A percentile compares a stretch with the other conserved stretches of the same genome.
These are phyloP conservation scores for Tenebrosternarchus preto DNA, from an alignment of 2,113 vertebrate species.

Conservation along the genomic window DNA sequence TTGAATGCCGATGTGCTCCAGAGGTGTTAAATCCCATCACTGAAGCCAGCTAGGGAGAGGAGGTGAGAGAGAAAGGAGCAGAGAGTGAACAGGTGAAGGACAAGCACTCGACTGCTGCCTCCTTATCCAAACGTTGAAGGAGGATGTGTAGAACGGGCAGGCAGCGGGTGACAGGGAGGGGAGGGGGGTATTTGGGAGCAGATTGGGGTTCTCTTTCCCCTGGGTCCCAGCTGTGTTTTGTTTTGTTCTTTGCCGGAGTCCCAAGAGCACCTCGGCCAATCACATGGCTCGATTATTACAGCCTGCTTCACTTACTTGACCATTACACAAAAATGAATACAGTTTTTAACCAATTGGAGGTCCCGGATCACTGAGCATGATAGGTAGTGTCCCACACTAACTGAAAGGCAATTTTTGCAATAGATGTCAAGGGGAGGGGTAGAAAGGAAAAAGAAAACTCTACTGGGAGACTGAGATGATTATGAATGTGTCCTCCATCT, in stretches of 20 bases:
- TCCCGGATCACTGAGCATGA: slow-evolving; percentile 57
- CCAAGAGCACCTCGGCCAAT: slow-evolving; percentile 59
- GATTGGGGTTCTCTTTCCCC: slow-evolving; percentile 55
- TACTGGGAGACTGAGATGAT: neutral
- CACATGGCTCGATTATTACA: slow-evolving; percentile 66
- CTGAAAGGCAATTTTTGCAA: slow-evolving; percentile 49
- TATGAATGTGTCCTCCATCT: neutral
- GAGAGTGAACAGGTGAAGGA: neutral
- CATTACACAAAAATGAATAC: slow-evolving; percentile 65
- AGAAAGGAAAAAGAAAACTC: slow-evolving; percentile 29
- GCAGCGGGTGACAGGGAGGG: no score
- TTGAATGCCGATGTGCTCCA: slow-evolving; percentile 56
- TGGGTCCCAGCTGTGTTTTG: slow-evolving; percentile 57
- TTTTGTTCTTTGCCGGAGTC: slow-evolving; percentile 39
- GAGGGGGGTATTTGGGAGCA: slow-evolving; percentile 52
- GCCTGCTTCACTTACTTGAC: slow-evolving; percentile 58
- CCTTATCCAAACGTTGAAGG: slow-evolving; percentile 17
- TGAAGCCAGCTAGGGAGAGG: neutral
- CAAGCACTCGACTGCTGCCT: neutral
- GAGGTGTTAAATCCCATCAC: slow-evolving; percentile 62
- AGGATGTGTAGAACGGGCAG: neutral
- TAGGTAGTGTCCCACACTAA: slow-evolving; percentile 56
- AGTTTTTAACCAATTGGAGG: slow-evolving; percentile 58
- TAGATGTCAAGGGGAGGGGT: slow-evolving; percentile 32
- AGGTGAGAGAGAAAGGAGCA: neutral